Evolutionary conservation across 2,888 invertebrate species (phyloP).

Genomic region (Ichneumoninae sp.): DNA sequence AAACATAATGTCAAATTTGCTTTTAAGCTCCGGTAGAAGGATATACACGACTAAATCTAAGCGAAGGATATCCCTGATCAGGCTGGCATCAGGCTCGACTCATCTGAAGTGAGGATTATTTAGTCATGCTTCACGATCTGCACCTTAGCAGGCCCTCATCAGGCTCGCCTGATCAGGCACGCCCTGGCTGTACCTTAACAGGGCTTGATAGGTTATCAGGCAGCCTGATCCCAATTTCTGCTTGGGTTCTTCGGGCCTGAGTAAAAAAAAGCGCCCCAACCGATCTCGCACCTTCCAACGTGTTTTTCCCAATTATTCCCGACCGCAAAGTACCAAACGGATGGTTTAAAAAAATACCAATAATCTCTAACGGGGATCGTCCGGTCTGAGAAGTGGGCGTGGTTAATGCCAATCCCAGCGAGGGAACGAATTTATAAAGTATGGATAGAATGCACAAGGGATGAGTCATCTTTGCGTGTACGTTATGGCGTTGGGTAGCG

Average conservation of each 20-base stretch:
- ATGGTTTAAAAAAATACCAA: constrained; percentile 10
- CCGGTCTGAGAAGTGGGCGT: constrained; percentile 34
- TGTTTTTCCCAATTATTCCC: neutral
- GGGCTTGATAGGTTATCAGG: too few relatives aligned
- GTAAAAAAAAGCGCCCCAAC: neutral
- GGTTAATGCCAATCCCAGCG: constrained; percentile 42
- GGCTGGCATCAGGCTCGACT: too few relatives aligned
- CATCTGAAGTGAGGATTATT: too few relatives aligned
- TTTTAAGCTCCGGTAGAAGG: too few relatives aligned
- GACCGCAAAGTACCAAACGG: neutral
- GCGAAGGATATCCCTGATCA: too few relatives aligned
- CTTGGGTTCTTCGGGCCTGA: constrained; percentile 11
- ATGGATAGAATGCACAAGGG: constrained; percentile 15
- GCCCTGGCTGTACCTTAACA: too few relatives aligned
- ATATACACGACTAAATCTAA: too few relatives aligned
- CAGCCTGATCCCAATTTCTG: too few relatives aligned
- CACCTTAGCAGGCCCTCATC: too few relatives aligned
- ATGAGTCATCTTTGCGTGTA: constrained; percentile 35
- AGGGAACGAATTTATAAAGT: constrained; percentile 27
- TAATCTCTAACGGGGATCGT: constrained; percentile 7
- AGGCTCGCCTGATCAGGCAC: too few relatives aligned
- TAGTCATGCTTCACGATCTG: too few relatives aligned
- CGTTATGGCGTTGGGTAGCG: constrained; percentile 3
- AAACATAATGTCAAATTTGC: too few relatives aligned
- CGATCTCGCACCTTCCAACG: neutral